Evolutionary conservation across 1,140 invertebrate species (phyloP), one percentile per base, ranked within the genome.

Genomic region (Drusus annulatus): DNA sequence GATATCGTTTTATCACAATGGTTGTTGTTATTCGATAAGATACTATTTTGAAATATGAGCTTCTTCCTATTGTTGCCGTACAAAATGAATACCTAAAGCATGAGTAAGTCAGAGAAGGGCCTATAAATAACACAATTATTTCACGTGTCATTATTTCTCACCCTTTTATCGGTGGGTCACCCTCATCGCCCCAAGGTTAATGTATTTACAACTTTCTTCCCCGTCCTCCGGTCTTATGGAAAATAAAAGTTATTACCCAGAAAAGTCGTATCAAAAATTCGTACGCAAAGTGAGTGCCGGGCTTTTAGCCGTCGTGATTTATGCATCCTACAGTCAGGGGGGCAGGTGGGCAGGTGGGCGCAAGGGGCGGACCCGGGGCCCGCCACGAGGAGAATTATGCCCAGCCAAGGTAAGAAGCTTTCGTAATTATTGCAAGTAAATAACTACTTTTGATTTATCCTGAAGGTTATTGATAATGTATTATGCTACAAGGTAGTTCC

Each of bases 161-260:
- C 31, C 28, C 31, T 36, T 36, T 36, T 36, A 36, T 4, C 5
- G 31, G 31, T 36, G 6, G 31, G 31, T 36, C 31, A 36, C 28
- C 36, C n/a, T 31, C 45, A 15, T 6, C 65, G 15, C 65, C 28
- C 17, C 17, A 13, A 19, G 36, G 75, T 77, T 77, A 77, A 77
- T 77, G 60, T 77, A 77, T 77, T 77, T 77, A 77, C 75, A 77
- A 77, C 75, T 62, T 62, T 58, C 74, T 62, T 62, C 58, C 74
- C 31, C 17, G 15, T 76, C 31, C 74, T 19, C 45, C 71, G 73
- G 73, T 63, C 75, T 63, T 63, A 63, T 77, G 75, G 65, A 77
- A 77, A 77, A 77, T 77, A 77, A 78, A 78, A 78, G 63, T 78
- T 78, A 78, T 78, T 69, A 69, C 76, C 76, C 76, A n/a, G 51